Base-by-base conservation (phyloP, 2,888 invertebrate species). In the Ichneumoninae sp. region DNA sequence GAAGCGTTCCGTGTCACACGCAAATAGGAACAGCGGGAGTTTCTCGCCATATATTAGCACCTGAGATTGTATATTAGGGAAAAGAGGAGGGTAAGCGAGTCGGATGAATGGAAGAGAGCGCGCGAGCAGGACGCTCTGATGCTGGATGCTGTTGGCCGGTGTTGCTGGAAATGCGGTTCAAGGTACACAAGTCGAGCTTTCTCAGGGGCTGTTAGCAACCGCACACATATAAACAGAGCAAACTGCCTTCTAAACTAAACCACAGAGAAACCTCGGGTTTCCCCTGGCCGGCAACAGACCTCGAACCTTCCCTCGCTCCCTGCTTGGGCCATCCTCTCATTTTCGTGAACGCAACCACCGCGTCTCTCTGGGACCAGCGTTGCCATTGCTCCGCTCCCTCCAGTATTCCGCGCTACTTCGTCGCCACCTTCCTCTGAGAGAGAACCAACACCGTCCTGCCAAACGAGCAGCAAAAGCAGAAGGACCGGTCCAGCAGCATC, bases 181-280 rank as follows among this genome's bases (percentile, higher is more conserved):
- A 85, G 83, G 83, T 65, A 88, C 87, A 89, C 87, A 79, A 85
- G 81, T 77, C 76, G 71, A 76, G 82, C 73, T 69, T 76, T 82
- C 83, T 87, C 85, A 75, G 86, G 85, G 85, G 86, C 87, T 88
- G 89, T 85, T 87, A 86, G 88, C 85, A 87, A 91, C 91, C 91
- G 89, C 90, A 89, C 88, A 87, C 87, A 90, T 88, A 92, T 90
- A 92, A 91, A 92, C 91, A 91, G 88, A 86, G 89, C 88, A 89
- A 91, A 91, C 91, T 90, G 89, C 89, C 89, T 89, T 88, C 88
- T 88, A 88, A 90, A 91, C 88, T 88, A 90, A 91, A 88, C 90
- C 90, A 81, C 90, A 90, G 88, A 88, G 89, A 88, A 90, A 88
- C 87, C 86, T 85, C 85, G 83, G 73, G 80, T 83, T 85, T 83